These are phyloP conservation scores for Chondrosia reniformis DNA, from an alignment of 37 sponge, comb jelly and placozoan genomes.

Conservation along the genomic window DNA sequence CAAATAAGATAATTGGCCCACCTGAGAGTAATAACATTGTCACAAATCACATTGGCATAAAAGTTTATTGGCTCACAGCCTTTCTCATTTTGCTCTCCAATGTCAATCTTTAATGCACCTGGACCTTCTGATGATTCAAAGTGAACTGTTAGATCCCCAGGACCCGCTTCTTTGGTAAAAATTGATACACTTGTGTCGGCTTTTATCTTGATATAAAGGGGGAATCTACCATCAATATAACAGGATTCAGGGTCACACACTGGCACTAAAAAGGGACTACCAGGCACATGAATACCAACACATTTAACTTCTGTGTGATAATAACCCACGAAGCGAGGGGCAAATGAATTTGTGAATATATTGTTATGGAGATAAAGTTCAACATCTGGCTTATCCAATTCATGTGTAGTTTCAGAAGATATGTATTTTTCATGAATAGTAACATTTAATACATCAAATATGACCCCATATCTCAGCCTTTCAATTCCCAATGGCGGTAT, in stretches of 20 bases:
- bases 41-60: slow-evolving; percentile 1
- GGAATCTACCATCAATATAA: slow-evolving; percentile 15
- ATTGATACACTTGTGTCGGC: slow-evolving; percentile 26
- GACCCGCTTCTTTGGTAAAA: slow-evolving; percentile 43
- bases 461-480: slow-evolving; percentile 48
- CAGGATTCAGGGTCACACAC: slow-evolving; percentile 37
- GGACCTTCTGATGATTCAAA: slow-evolving; percentile 28
- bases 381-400: background rate
- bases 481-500: slow-evolving; percentile 12
- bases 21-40: slow-evolving; percentile 7
- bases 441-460: slow-evolving; percentile 32
- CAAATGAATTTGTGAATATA: slow-evolving; percentile 9
- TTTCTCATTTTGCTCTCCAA: slow-evolving; percentile 2
- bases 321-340: slow-evolving; percentile 11
- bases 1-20: slow-evolving; percentile 36
- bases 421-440: slow-evolving; percentile 18
- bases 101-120: slow-evolving; percentile 5
- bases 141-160: slow-evolving; percentile 37
- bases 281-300: slow-evolving; percentile 19
- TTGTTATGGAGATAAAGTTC: slow-evolving; percentile 17
- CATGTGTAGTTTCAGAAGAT: background rate
- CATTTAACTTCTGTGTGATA: slow-evolving; percentile 31
- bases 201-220: slow-evolving; percentile 15
- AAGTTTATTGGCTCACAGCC: slow-evolving; percentile 18
- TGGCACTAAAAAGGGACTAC: slow-evolving; percentile 39